phyloP scores from a whole-genome alignment of 2,797 vertebrate species.

The Cuniculus paca region DNA sequence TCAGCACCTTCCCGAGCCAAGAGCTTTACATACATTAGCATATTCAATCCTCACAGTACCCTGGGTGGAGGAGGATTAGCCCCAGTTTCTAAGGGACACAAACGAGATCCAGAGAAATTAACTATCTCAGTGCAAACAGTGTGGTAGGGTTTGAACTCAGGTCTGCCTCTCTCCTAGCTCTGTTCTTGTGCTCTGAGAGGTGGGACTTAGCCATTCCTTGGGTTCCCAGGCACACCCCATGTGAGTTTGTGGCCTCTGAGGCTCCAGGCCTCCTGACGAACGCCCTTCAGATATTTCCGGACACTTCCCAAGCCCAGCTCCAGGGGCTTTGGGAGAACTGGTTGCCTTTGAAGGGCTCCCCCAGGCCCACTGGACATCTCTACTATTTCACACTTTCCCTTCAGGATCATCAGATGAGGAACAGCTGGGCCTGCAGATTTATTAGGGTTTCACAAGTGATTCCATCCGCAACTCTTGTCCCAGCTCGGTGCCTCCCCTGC shows the following conservation, averaged over 20 bases:
- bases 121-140: not conserved
- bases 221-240: slow-evolving; percentile 1
- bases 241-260: not conserved
- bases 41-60: not conserved
- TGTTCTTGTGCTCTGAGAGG: not conserved
- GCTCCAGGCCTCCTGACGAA: slow-evolving; percentile 54
- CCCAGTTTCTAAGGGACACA: slow-evolving; percentile 52
- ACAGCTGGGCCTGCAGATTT: slow-evolving; percentile 78
- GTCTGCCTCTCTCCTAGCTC: not conserved
- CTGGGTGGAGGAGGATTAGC: not conserved
- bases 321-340: slow-evolving; percentile 46
- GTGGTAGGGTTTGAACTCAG: not conserved
- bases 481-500: not conserved
- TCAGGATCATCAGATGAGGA: slow-evolving; percentile 73
- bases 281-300: slow-evolving; percentile 63
- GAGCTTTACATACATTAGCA: slow-evolving; percentile 28
- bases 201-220: not conserved
- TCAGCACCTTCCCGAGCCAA: not conserved
- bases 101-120: slow-evolving; percentile 57
- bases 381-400: slow-evolving; percentile 82
- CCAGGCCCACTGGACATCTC: slow-evolving; percentile 71
- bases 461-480: slow-evolving; percentile 58
- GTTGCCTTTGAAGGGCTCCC: slow-evolving; percentile 63
- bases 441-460: slow-evolving; percentile 74
- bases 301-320: slow-evolving; percentile 44